Evolutionary conservation across 2,113 vertebrate species (phyloP).

Genomic region (Scomber japonicus): DNA sequence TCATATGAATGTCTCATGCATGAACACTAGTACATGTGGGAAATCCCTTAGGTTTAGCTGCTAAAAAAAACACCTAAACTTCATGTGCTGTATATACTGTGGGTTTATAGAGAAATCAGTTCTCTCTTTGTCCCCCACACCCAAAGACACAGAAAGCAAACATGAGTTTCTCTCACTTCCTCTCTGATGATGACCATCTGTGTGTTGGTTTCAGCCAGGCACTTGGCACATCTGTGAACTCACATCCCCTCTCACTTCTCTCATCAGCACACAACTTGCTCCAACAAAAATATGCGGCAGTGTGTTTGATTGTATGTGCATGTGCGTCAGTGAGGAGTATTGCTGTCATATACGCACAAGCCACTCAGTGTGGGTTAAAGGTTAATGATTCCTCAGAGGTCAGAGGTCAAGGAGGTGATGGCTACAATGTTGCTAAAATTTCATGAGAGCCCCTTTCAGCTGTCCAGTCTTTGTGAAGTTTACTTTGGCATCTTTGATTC

Average conservation of each 20-base stretch:
- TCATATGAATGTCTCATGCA: background rate
- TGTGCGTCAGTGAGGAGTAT: constrained; percentile 23
- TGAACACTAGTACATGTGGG: constrained; percentile 32
- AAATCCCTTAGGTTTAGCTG: constrained; percentile 36
- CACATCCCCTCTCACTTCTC: constrained; percentile 88
- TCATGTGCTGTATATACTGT: constrained; percentile 9
- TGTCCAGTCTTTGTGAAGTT: constrained; percentile 30
- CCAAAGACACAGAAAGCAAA: constrained; percentile 60
- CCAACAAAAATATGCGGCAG: constrained; percentile 48
- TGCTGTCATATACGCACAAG: constrained; percentile 22
- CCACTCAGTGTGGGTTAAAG: constrained; percentile 21
- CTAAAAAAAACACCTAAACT: constrained; percentile 56
- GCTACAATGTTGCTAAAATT: constrained; percentile 51
- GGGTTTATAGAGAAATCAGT: constrained; percentile 51
- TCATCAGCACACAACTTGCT: constrained; percentile 56
- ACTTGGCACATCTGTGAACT: constrained; percentile 82
- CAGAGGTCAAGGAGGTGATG: constrained; percentile 47
- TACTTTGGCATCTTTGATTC: constrained; percentile 35
- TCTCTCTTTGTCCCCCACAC: constrained; percentile 4
- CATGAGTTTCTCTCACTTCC: constrained; percentile 83
- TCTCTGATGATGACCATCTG: constrained; percentile 83
- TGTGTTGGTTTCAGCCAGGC: constrained; percentile 81
- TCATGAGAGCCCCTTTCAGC: constrained; percentile 50
- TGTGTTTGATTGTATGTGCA: constrained; percentile 32
- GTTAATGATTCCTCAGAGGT: constrained; percentile 61